These are phyloP conservation scores for Macrocentrus cingulum DNA, from an alignment of 1,140 invertebrate genomes.

Conservation along the genomic window DNA sequence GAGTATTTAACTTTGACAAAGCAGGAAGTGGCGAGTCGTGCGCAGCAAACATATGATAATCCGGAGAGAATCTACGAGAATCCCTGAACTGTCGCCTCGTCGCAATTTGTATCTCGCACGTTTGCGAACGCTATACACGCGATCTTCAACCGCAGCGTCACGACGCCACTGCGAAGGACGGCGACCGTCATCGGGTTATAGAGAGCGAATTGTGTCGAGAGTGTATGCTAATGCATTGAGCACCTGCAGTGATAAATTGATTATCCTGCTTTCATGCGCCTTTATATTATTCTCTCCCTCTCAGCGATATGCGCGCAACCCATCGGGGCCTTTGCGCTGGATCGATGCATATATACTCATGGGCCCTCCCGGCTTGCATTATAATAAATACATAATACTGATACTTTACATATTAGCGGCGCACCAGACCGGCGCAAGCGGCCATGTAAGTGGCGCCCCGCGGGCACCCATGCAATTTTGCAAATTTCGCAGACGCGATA, in stretches of 20 bases:
- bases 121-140: constrained; percentile 14
- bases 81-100: constrained; percentile 14
- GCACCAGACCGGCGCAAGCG: not conserved
- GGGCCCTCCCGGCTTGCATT: constrained; percentile 6
- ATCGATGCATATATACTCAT: not conserved
- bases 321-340: not conserved
- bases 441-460: constrained; percentile 16
- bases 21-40: constrained; percentile 4
- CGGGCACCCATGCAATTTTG: constrained; percentile 22
- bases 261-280: constrained; percentile 18
- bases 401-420: constrained; percentile 41
- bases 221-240: constrained; percentile 53
- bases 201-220: not conserved
- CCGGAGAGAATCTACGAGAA: constrained; percentile 6
- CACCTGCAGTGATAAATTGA: constrained; percentile 55
- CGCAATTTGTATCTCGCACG: constrained; percentile 36
- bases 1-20: not conserved
- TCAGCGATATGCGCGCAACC: not conserved
- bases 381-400: constrained; percentile 54
- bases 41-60: constrained; percentile 2
- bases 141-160: constrained; percentile 5
- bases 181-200: not conserved
- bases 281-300: not conserved
- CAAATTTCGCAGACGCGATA: constrained; percentile 30
- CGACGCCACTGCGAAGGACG: constrained; percentile 19